Evolutionary conservation across 2,888 invertebrate species (phyloP).

Genomic region (Melanophora roralis): DNA sequence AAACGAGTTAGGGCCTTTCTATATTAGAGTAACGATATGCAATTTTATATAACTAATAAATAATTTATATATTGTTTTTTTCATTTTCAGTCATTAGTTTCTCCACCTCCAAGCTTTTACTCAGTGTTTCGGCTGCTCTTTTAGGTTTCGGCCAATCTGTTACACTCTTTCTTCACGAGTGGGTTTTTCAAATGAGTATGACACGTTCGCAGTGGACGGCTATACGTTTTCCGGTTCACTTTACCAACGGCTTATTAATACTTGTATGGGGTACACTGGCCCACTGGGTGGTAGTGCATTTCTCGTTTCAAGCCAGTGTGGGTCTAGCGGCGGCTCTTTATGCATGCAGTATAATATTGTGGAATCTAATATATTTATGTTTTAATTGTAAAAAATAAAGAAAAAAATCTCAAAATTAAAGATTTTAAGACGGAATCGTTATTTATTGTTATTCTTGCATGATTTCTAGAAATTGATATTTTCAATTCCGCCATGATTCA

Average conservation of each 20-base stretch:
- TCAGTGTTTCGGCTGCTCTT: conserved; percentile 75
- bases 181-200: conserved; percentile 75
- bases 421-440: too few species aligned
- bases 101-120: conserved; percentile 74
- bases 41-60: background rate
- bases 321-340: conserved; percentile 73
- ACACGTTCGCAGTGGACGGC: conserved; percentile 74
- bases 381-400: conserved; percentile 69
- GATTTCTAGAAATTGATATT: too few species aligned
- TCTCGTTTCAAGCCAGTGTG: conserved; percentile 75
- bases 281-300: conserved; percentile 73
- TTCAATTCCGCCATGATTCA: too few species aligned
- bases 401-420: too few species aligned
- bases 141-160: conserved; percentile 76
- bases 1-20: too few species aligned
- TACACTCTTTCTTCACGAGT: conserved; percentile 74
- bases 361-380: conserved; percentile 74
- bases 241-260: conserved; percentile 75
- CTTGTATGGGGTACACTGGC: conserved; percentile 74
- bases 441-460: too few species aligned
- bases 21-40: conserved; percentile 74
- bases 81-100: conserved; percentile 73
- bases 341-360: conserved; percentile 70
- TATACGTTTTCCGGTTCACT: conserved; percentile 74
- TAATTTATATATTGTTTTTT: conserved; percentile 1